These are phyloP conservation scores for Brachionus calyciflorus DNA, from an alignment of 1,140 invertebrate species.

Conservation along the genomic window DNA sequence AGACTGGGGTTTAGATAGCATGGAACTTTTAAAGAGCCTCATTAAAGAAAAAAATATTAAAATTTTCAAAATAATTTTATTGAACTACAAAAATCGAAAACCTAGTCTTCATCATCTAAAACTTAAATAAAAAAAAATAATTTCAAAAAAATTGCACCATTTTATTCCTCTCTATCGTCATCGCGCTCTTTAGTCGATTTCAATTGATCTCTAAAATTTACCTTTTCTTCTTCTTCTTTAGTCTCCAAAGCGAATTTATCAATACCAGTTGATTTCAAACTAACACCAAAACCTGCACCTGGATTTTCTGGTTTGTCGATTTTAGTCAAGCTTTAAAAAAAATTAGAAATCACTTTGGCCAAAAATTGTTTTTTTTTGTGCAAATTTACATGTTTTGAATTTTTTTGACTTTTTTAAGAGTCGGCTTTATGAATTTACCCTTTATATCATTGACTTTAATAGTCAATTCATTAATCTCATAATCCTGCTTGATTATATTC, in stretches of 20 bases:
- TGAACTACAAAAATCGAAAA: no score
- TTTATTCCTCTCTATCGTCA: constrained; percentile 33
- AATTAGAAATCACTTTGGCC: background rate
- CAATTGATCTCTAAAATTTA: constrained; percentile 47
- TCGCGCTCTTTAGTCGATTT: constrained; percentile 34
- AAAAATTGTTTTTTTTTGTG: background rate
- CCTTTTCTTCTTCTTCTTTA: constrained; percentile 45
- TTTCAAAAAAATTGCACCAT: background rate
- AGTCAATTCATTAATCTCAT: constrained; percentile 96
- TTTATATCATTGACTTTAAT: constrained; percentile 98
- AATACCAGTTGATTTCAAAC: constrained; percentile 41
- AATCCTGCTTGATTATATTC: constrained; percentile 85
- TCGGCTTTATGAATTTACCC: constrained; percentile 99
- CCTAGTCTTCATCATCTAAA: no score
- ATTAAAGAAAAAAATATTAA: no score
- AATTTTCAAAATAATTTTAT: no score
- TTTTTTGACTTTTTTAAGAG: constrained; percentile 98
- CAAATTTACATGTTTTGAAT: constrained; percentile 85
- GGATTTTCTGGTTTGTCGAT: constrained; percentile 26
- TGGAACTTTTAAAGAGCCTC: no score
- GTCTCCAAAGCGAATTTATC: constrained; percentile 43
- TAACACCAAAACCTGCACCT: constrained; percentile 24
- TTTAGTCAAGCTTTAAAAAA: constrained; percentile 29
- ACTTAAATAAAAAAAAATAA: no score
- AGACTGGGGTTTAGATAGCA: no score